Conservation (phyloP, 1,140 invertebrate species). For the Nebria ingens region DNA sequence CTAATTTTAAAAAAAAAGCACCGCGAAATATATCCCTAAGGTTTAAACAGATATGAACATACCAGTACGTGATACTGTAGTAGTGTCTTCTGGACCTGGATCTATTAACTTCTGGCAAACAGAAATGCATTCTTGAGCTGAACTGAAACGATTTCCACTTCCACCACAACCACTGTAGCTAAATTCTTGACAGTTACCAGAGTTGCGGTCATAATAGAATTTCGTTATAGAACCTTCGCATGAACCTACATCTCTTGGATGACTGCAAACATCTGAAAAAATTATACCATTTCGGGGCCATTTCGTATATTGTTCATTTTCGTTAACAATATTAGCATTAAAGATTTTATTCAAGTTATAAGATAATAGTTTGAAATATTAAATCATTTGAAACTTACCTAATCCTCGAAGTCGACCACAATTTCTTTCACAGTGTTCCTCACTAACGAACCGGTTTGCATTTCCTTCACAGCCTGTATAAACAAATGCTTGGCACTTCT, state of each 20-base stretch:
- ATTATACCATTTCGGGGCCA: conserved; percentile 11
- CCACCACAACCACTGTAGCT: conserved; percentile 77
- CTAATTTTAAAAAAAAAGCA: conserved; percentile 17
- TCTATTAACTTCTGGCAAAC: conserved; percentile 44
- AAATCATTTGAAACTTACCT: conserved; percentile 40
- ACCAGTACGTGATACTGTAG: conserved; percentile 22
- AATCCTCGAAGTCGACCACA: conserved; percentile 62
- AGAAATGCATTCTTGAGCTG: conserved; percentile 55
- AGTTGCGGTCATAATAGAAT: conserved; percentile 54
- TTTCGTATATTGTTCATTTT: too few species aligned
- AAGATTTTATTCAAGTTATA: neutral
- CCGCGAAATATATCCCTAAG: neutral
- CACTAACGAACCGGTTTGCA: conserved; percentile 63
- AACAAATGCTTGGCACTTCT: conserved; percentile 56
- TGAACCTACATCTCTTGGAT: conserved; percentile 51
- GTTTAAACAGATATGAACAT: too few species aligned
- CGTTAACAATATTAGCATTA: too few species aligned
- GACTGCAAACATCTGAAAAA: conserved; percentile 47
- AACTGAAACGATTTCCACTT: conserved; percentile 72
- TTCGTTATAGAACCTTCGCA: conserved; percentile 51
- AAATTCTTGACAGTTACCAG: conserved; percentile 56
- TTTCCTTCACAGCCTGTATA: conserved; percentile 80
- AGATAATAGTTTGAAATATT: neutral
- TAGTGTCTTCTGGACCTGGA: conserved; percentile 14
- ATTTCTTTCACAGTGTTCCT: conserved; percentile 70